Conservation (phyloP, 2,113 vertebrate species). For the Erythrolamprus reginae region DNA sequence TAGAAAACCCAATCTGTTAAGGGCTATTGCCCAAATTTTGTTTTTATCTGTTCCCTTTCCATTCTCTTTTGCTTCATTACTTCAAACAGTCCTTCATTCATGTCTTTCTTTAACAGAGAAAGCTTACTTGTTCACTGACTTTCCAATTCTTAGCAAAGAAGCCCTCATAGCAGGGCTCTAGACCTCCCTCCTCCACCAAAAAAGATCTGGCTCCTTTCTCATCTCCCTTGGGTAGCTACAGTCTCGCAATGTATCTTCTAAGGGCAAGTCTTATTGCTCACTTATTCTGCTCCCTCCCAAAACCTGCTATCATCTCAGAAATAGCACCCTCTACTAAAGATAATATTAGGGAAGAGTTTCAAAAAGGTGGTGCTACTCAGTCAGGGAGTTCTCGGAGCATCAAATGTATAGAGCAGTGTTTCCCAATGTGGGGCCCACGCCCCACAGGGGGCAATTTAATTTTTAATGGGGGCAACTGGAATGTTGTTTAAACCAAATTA, state of each 20-base stretch:
- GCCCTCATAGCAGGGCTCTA: neutral
- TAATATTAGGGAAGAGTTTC: neutral
- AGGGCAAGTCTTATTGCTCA: neutral
- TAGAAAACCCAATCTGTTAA: neutral
- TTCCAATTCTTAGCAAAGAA: neutral
- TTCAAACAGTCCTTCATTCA: neutral
- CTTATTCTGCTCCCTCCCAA: neutral
- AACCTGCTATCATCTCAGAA: neutral
- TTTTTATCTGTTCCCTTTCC: neutral
- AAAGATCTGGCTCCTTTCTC: neutral
- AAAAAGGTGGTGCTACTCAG: neutral
- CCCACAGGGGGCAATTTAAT: too few relatives aligned
- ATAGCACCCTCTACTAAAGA: neutral
- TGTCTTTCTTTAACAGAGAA: neutral
- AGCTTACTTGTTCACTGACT: neutral
- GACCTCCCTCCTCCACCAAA: neutral
- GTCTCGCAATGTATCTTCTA: neutral
- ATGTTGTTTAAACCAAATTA: too few relatives aligned
- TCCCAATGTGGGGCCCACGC: too few relatives aligned
- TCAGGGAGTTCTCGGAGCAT: neutral
- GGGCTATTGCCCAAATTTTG: neutral
- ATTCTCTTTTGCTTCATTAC: neutral
- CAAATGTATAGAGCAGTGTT: neutral
- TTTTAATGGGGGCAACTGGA: too few relatives aligned
- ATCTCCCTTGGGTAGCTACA: neutral